Evolutionary conservation across 37 sponge, comb jelly and placozoan genomes (phyloP).

Genomic region (Hormiphora californensis): DNA sequence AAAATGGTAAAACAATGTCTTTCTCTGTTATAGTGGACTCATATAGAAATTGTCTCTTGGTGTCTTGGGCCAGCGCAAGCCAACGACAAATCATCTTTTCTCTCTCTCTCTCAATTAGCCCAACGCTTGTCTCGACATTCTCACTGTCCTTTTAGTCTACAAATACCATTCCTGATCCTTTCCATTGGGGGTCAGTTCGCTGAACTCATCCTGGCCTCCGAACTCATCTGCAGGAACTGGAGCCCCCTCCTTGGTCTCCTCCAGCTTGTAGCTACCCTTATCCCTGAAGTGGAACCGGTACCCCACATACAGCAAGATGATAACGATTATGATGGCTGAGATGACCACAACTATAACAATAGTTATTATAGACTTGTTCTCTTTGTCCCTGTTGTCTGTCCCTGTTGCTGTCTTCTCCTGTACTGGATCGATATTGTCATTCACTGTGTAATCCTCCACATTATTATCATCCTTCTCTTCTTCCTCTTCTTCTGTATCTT

Average conservation of each 20-base stretch:
- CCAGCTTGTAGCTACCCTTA: conserved; percentile 26
- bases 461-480: not conserved
- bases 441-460: not conserved
- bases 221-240: not conserved
- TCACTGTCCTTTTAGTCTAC: too few species aligned
- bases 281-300: conserved; percentile 34
- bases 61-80: too few species aligned
- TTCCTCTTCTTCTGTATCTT: not conserved
- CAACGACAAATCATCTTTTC: too few species aligned
- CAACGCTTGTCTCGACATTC: too few species aligned
- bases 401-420: not conserved
- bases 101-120: too few species aligned
- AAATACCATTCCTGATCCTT: conserved; percentile 45
- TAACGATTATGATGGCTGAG: not conserved
- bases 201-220: not conserved
- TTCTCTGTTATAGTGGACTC: too few species aligned
- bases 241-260: not conserved
- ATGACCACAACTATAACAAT: not conserved
- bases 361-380: not conserved
- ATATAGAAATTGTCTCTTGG: too few species aligned
- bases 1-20: too few species aligned
- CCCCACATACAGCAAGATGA: conserved; percentile 37
- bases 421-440: too few species aligned
- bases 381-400: not conserved
- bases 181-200: not conserved